Percentiles rank a stretch among this genome's conserved stretches.
phyloP scores from a whole-genome alignment of 2,113 vertebrate genomes.

The Brienomyrus brachyistius region DNA sequence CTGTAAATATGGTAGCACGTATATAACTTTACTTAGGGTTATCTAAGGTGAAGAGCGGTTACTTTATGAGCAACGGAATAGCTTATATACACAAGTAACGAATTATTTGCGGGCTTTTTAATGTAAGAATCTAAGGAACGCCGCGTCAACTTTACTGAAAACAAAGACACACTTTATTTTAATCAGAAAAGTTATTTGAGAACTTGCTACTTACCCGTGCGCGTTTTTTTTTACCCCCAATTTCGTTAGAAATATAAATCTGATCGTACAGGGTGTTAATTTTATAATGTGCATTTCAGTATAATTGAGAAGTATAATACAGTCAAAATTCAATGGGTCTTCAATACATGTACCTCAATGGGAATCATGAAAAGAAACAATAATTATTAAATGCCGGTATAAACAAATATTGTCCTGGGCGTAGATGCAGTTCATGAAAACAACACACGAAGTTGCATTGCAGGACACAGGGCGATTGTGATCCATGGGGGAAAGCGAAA shows the following conservation, averaged over 20 bases:
- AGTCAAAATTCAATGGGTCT: not conserved
- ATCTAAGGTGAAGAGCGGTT: not conserved
- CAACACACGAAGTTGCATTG: constrained; percentile 3
- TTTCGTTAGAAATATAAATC: not conserved
- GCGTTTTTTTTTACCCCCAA: not conserved
- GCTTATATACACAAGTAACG: not conserved
- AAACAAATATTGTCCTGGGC: not conserved
- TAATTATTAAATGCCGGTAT: not conserved
- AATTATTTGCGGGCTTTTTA: not conserved
- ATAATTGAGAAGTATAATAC: not conserved
- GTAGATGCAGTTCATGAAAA: not conserved
- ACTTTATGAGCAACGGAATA: not conserved
- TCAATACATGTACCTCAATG: not conserved
- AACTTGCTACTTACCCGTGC: not conserved
- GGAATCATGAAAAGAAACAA: not conserved
- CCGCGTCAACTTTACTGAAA: not conserved
- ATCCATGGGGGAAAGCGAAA: not conserved
- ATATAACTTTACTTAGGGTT: constrained; percentile 7
- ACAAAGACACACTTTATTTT: not conserved
- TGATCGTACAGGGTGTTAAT: not conserved
- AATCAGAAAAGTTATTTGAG: not conserved
- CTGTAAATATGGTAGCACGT: not conserved
- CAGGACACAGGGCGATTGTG: constrained; percentile 6
- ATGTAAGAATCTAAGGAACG: not conserved
- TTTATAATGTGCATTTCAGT: not conserved